Evolutionary conservation across 2,113 vertebrate genomes (phyloP).

Genomic region (Excalfactoria chinensis): DNA sequence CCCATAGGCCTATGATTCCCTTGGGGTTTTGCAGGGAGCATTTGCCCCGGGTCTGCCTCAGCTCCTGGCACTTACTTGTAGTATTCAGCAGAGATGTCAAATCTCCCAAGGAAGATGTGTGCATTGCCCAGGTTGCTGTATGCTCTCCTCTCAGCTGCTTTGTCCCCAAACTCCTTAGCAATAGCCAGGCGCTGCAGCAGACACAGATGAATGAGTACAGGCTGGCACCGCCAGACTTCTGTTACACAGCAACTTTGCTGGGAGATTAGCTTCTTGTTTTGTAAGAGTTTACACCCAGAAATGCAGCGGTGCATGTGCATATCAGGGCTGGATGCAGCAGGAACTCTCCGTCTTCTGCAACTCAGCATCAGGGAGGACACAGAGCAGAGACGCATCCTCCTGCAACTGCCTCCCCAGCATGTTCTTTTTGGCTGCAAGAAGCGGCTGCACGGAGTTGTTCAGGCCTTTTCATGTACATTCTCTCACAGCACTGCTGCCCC

Average conservation of each 20-base stretch:
- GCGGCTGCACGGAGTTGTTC: background rate
- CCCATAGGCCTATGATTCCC: background rate
- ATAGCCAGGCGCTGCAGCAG: conserved; percentile 91
- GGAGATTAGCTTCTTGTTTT: rapidly evolving
- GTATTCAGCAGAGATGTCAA: conserved; percentile 91
- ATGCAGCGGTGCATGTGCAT: rapidly evolving
- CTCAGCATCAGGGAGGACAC: background rate
- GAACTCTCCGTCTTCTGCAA: background rate
- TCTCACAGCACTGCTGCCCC: background rate
- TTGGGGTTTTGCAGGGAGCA: background rate
- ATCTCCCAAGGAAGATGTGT: conserved; percentile 93
- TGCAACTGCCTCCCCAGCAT: background rate
- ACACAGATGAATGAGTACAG: background rate
- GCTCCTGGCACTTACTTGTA: conserved; percentile 86
- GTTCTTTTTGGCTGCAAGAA: too few species aligned
- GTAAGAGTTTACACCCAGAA: background rate
- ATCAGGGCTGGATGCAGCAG: background rate
- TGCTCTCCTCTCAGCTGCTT: conserved; percentile 91
- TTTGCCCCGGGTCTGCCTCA: rapidly evolving
- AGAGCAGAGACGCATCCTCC: background rate
- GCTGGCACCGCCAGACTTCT: background rate
- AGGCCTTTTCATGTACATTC: background rate
- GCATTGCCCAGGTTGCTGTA: conserved; percentile 98
- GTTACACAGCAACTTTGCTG: background rate
- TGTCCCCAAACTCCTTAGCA: conserved; percentile 98